A percentile compares a stretch with the other conserved stretches of the same genome.
Evolutionary conservation across 1,140 invertebrate genomes (phyloP).

Genomic region (Cheumatopsyche charites): DNA sequence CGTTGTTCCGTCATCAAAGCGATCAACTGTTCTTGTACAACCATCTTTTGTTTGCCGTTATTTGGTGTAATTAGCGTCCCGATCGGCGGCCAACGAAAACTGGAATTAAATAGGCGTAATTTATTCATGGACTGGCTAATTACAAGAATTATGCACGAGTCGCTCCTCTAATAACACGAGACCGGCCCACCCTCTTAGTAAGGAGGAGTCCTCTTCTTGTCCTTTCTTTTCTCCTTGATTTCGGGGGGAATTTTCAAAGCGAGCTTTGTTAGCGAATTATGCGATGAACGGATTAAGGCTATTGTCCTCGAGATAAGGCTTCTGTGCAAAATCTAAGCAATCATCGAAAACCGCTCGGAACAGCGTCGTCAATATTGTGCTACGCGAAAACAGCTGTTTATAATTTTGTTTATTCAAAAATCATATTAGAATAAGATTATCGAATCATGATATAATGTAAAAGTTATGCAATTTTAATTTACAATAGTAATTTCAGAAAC

Average conservation of each 20-base stretch:
- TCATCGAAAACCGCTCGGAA: not conserved
- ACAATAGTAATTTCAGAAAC: too few species aligned
- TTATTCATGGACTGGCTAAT: conserved; percentile 41
- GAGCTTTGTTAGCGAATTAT: conserved; percentile 17
- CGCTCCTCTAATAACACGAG: conserved; percentile 28
- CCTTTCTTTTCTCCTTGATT: conserved; percentile 13
- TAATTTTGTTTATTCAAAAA: too few species aligned
- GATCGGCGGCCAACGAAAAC: conserved; percentile 9
- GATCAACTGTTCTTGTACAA: not conserved
- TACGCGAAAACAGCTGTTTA: conserved; percentile 1
- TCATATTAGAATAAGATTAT: too few species aligned
- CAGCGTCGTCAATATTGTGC: not conserved
- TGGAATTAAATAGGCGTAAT: conserved; percentile 41
- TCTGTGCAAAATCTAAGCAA: too few species aligned
- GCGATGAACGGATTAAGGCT: conserved; percentile 17
- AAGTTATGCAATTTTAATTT: too few species aligned
- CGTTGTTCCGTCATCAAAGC: not conserved
- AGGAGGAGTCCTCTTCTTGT: not conserved
- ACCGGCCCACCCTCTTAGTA: not conserved
- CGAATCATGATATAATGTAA: too few species aligned
- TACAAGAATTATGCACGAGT: conserved; percentile 38
- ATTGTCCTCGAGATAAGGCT: not conserved
- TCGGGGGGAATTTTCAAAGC: conserved; percentile 14
- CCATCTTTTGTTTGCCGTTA: conserved; percentile 38
- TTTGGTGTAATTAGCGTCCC: conserved; percentile 35